Evolutionary conservation across 2,113 vertebrate species (phyloP).

Genomic region (human): DNA sequence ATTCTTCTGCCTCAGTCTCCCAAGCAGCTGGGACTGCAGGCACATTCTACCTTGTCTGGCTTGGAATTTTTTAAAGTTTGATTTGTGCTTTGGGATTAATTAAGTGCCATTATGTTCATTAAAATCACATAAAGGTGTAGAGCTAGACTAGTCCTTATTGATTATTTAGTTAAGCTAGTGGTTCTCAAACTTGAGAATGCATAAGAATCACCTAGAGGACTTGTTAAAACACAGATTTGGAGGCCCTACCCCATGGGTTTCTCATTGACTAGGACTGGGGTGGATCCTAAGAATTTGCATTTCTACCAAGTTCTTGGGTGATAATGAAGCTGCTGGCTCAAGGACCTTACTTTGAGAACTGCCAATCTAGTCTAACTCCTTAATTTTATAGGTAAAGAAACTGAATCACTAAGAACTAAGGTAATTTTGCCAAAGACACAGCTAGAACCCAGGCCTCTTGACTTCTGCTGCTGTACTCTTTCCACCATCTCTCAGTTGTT

Average conservation of each 20-base stretch:
- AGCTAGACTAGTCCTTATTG: neutral
- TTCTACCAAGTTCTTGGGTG: neutral
- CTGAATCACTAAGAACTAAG: neutral
- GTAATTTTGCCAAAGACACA: neutral
- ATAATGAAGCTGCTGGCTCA: neutral
- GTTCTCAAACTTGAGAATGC: neutral
- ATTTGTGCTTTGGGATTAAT: constrained; percentile 32
- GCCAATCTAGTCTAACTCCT: neutral
- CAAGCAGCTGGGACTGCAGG: neutral
- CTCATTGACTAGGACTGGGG: neutral
- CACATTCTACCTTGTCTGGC: neutral
- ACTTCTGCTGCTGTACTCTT: neutral
- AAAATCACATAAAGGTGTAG: neutral
- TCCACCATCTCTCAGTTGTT: neutral
- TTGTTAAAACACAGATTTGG: neutral
- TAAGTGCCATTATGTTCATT: neutral
- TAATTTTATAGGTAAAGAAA: neutral
- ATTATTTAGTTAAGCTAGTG: neutral
- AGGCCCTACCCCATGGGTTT: neutral
- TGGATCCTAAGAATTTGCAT: neutral
- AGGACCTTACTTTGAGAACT: constrained; percentile 6
- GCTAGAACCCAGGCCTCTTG: neutral
- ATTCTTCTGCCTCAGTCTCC: neutral
- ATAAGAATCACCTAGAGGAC: neutral
- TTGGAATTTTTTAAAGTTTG: neutral